Base-by-base conservation (phyloP, 2,797 vertebrate genomes). In the Taeniopygia guttata region DNA sequence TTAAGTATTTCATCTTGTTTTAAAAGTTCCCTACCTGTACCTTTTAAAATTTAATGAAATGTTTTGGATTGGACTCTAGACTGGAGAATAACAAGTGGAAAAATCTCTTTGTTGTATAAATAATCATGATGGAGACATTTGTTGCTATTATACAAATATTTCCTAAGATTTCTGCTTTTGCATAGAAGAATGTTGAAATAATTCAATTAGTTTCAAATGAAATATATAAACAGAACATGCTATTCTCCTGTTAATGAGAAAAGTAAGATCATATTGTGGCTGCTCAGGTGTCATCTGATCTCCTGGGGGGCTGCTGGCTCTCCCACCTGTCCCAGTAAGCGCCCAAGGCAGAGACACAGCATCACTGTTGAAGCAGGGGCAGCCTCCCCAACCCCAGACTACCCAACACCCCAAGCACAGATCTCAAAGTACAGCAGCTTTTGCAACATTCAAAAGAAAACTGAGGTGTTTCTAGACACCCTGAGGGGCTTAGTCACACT, bases 1-100 rank as follows among this genome's bases (percentile, higher is more conserved):
- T 66, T 88, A 64, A 82, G 25, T 63, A 48, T 67, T 94, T 95
- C 60, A 89, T 58, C 62, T 91, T 88, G 51, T 69, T 40, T 86
- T 74, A 30, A 54, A 85, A 87, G 10, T 45, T 76, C 25, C 82
- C 27, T 51, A 75, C 56, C 22, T n/a, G 22, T 52, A 62, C 15
- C 32, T 29, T 59, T 43, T 91, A 81, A 78, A 82, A 81, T 23
- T 46, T 51, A 90, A 59, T 63, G 34, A 51, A 86, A 11, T 11
- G 6, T 36, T 94, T 49, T 88, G 51, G 30, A 73, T 27, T 64
- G 67, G 36, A 36, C 27, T 84, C 40, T 40, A 29, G 58, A 32
- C 20, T 34, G 60, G 34, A 79, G 27, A 93, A 81, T 26, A 86
- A 56, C 1, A 4, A 30, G 10, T 34, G 55, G 48, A 68, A 86